These are phyloP conservation scores for Cavia porcellus DNA, from an alignment of 2,113 vertebrate species.

Conservation along the genomic window DNA sequence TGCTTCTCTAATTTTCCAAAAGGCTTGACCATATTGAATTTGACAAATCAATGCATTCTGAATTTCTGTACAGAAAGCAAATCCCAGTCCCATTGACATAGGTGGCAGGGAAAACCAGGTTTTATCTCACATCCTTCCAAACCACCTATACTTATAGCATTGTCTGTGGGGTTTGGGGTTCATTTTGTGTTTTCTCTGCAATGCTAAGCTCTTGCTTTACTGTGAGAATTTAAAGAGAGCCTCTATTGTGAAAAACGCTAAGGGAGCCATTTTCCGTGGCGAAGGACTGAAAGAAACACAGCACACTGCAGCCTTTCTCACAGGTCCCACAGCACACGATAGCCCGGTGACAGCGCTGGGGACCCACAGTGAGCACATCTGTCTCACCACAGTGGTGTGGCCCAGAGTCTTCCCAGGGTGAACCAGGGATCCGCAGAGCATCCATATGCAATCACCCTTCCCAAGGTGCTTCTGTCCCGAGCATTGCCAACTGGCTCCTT, in stretches of 20 bases:
- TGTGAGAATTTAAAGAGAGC: neutral
- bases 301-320: fast-evolving
- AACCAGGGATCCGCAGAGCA: neutral
- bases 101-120: neutral
- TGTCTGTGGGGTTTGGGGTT: neutral
- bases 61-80: neutral
- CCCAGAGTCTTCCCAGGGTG: neutral
- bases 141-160: neutral
- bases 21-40: neutral
- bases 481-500: neutral
- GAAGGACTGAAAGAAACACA: neutral
- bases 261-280: neutral
- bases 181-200: neutral
- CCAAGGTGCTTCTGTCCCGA: neutral
- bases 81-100: neutral
- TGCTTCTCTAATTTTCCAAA: neutral
- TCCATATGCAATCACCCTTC: neutral
- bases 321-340: neutral
- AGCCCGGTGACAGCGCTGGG: neutral
- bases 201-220: neutral
- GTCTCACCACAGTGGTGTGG: neutral
- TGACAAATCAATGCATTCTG: neutral
- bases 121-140: neutral
- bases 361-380: neutral
- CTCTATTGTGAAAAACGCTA: neutral